Base-by-base conservation (phyloP, 2,797 vertebrate genomes). In the Coranthus polyacanthus region DNA sequence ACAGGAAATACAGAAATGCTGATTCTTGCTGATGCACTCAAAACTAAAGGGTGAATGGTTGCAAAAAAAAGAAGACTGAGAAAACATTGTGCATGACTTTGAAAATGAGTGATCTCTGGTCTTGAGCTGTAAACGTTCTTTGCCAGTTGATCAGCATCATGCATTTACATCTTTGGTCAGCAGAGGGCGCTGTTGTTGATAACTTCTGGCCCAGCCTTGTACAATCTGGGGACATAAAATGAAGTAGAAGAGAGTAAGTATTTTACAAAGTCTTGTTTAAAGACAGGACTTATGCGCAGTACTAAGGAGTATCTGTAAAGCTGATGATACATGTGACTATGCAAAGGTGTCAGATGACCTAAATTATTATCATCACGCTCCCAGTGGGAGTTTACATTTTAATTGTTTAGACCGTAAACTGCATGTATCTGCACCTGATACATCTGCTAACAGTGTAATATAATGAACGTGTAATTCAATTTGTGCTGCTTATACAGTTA, bases 201-300 rank as follows among this genome's bases (percentile, higher is more conserved):
- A 95, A 13, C 91, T 77, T 68, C 91, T 92, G 39, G 93, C 93
- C 96, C 96, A 97, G 41, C 94, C 89, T 1, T 93, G 94, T 8
- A 95, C 88, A 78, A 96, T 92, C 97, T 98, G 89, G 15, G 67
- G 83, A 77, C 16, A 80, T 5, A 46, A 61, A 69, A 73, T 13
- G 15, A 6, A 45, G 29, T 10, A 32, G 8, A 9, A 2, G 5
- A 20, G 12, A 22, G 9, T 3, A 22, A 41, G 38, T 11, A 22
- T 6, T 24, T 16, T 38, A 38, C 37, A 38, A n/a, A n/a, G 29
- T 32, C 9, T 12, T 24, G 13, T 43, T 22, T 6, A 32, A 37
- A 47, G 8, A 9, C 46, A 47, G 1, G 11, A 38, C 8, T 44
- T 18, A 17, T 39, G 15, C 16, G 13, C 15, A 50, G 13, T 12